These are phyloP conservation scores for Cephus cinctus DNA, from an alignment of 1,140 invertebrate genomes.

Conservation along the genomic window DNA sequence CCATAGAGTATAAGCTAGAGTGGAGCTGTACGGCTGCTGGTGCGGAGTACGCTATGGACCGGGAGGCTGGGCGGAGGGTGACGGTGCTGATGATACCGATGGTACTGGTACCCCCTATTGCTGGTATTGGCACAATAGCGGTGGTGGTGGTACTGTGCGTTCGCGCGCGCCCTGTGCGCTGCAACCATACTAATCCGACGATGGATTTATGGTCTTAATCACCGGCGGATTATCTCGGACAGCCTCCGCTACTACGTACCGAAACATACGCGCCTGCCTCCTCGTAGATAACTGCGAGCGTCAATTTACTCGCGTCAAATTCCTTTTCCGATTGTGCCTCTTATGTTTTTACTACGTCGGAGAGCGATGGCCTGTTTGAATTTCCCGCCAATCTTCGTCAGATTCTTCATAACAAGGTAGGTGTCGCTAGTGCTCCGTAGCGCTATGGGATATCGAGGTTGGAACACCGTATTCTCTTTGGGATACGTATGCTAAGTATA, in stretches of 20 bases:
- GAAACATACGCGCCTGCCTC: slow-evolving; percentile 54
- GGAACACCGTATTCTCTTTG: too few relatives aligned
- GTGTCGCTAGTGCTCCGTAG: too few relatives aligned
- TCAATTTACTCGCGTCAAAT: slow-evolving; percentile 1
- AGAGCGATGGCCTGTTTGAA: too few relatives aligned
- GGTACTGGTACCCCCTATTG: not conserved
- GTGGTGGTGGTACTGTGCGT: not conserved
- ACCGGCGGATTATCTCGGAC: slow-evolving; percentile 61
- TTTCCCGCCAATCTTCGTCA: too few relatives aligned
- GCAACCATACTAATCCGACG: slow-evolving; percentile 56
- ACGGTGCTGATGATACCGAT: not conserved
- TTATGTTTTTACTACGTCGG: too few relatives aligned
- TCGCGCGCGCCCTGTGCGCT: slow-evolving; percentile 14
- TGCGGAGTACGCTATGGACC: slow-evolving; percentile 17
- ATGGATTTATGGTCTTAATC: slow-evolving; percentile 67
- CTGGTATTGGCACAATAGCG: not conserved
- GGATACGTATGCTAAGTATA: too few relatives aligned
- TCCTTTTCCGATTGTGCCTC: too few relatives aligned
- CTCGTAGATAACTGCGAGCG: slow-evolving; percentile 51
- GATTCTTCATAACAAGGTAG: too few relatives aligned
- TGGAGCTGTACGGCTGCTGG: slow-evolving; percentile 11
- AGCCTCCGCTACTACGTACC: slow-evolving; percentile 48
- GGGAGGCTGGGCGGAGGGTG: slow-evolving; percentile 31
- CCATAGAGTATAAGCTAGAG: slow-evolving; percentile 18
- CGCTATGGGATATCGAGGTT: too few relatives aligned